Evolutionary conservation across 2,113 vertebrate species (phyloP).

Genomic region (Laticauda laticaudata): DNA sequence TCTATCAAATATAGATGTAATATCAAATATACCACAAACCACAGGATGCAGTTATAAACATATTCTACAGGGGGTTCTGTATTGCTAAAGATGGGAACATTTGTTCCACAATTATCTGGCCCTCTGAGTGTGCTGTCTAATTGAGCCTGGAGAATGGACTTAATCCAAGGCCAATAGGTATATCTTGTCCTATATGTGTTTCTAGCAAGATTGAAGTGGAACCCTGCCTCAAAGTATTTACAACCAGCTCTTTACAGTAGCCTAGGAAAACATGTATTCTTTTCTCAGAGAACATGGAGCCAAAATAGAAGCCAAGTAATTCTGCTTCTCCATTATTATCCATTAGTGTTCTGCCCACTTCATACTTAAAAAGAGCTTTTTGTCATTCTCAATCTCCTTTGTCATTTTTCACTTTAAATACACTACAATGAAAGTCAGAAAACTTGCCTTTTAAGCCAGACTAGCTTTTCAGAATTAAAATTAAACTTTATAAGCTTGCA

Average conservation of each 20-base stretch:
- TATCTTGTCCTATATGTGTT: background rate
- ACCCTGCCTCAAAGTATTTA: background rate
- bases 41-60: background rate
- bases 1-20: background rate
- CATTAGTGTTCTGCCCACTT: background rate
- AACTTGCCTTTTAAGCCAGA: background rate
- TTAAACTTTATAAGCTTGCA: background rate
- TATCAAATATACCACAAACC: background rate
- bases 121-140: background rate
- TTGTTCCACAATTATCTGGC: background rate
- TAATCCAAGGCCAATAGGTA: background rate
- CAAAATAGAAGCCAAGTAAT: background rate
- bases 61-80: background rate
- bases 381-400: background rate
- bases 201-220: background rate
- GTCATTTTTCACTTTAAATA: background rate
- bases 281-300: background rate
- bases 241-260: background rate
- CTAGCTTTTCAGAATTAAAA: background rate
- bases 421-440: background rate
- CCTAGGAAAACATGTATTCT: background rate
- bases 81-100: background rate
- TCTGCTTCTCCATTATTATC: background rate
- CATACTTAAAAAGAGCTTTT: background rate
- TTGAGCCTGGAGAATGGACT: background rate